These are phyloP conservation scores for Pachliopta kotzebuea DNA, from an alignment of 2,888 invertebrate species.

Conservation along the genomic window DNA sequence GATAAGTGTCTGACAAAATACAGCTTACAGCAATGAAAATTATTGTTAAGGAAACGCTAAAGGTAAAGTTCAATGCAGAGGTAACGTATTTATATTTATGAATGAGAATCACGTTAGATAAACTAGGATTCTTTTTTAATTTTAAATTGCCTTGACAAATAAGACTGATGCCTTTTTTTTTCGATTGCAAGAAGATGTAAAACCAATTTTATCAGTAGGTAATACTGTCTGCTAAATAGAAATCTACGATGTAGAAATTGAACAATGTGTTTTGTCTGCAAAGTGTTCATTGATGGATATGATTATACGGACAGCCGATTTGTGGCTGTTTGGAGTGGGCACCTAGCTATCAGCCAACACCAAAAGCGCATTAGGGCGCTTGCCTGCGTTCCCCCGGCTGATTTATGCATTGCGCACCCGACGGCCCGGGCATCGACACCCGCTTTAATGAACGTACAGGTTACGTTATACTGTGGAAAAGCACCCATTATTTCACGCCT, in stretches of 20 bases:
- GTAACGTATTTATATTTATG: background rate
- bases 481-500: conserved; percentile 71
- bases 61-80: background rate
- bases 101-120: background rate
- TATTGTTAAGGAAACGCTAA: conserved; percentile 5
- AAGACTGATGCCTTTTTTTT: background rate
- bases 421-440: conserved; percentile 67
- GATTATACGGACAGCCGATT: conserved; percentile 40
- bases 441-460: conserved; percentile 73
- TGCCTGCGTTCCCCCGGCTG: conserved; percentile 68
- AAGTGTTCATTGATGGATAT: conserved; percentile 33
- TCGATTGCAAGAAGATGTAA: no score
- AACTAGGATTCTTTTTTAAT: background rate
- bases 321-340: conserved; percentile 40
- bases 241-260: no score
- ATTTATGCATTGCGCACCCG: conserved; percentile 73
- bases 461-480: conserved; percentile 69
- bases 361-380: conserved; percentile 77
- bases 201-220: no score
- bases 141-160: no score
- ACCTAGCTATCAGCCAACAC: conserved; percentile 69
- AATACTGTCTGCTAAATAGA: no score
- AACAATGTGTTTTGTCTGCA: background rate
- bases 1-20: conserved; percentile 14
- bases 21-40: conserved; percentile 4